phyloP scores from a whole-genome alignment of 2,888 invertebrate species.

The Drosophila lacicola region DNA sequence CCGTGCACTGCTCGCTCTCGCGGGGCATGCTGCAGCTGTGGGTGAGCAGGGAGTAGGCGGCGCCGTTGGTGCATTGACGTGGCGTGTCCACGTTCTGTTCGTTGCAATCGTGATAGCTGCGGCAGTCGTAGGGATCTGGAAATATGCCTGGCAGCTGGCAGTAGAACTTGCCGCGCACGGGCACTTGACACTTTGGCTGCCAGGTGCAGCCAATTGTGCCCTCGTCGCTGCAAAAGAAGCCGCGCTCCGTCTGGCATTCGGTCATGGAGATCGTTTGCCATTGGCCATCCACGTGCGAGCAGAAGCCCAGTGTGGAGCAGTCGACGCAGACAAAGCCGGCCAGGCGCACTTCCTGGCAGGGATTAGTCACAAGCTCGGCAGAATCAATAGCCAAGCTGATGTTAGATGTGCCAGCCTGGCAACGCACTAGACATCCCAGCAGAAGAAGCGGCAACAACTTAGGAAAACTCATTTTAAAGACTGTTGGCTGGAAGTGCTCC shows the following conservation, averaged over 20 bases:
- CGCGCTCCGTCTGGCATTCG: slow-evolving; percentile 57
- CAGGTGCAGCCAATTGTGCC: slow-evolving; percentile 64
- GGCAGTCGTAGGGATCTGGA: slow-evolving; percentile 83
- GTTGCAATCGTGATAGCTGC: slow-evolving; percentile 79
- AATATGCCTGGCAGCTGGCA: slow-evolving; percentile 75
- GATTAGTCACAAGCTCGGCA: slow-evolving; percentile 56
- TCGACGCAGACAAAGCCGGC: slow-evolving; percentile 74
- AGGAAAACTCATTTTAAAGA: slow-evolving; percentile 47
- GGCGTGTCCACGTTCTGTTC: slow-evolving; percentile 60
- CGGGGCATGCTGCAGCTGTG: slow-evolving; percentile 64
- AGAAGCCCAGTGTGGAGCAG: slow-evolving; percentile 70
- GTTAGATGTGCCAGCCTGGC: slow-evolving; percentile 11
- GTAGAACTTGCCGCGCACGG: slow-evolving; percentile 69
- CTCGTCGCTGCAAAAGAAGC: slow-evolving; percentile 74
- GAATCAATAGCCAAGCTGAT: slow-evolving; percentile 34
- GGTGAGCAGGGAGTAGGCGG: slow-evolving; percentile 68
- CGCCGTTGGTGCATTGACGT: slow-evolving; percentile 64
- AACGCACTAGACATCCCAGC: slow-evolving; percentile 10
- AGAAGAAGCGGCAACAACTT: slow-evolving; percentile 26
- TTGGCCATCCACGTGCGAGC: slow-evolving; percentile 48
- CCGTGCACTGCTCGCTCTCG: slow-evolving; percentile 58
- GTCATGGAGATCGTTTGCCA: slow-evolving; percentile 68
- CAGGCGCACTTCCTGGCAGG: slow-evolving; percentile 66
- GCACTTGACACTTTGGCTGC: slow-evolving; percentile 62
- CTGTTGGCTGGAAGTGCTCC: slow-evolving; percentile 25